phyloP scores from a whole-genome alignment of 1,140 invertebrate genomes.

The Panagrolaimus sp. region DNA sequence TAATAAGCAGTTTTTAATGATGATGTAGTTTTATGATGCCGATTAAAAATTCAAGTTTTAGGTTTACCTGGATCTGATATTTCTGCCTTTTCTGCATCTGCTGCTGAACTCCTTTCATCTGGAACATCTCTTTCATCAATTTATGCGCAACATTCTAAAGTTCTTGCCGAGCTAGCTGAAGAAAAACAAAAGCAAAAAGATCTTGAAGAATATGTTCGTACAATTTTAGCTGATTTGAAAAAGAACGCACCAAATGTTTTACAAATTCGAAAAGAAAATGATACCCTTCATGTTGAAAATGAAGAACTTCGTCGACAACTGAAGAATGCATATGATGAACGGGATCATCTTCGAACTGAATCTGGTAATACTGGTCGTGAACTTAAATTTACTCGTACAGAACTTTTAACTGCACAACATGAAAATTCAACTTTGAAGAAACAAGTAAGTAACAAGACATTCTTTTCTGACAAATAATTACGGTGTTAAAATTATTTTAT shows the following conservation, averaged over 20 bases:
- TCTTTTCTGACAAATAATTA: not conserved
- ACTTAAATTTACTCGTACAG: slow-evolving; percentile 26
- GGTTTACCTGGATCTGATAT: slow-evolving; percentile 27
- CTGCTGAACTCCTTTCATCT: slow-evolving; percentile 29
- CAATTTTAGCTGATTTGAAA: slow-evolving; percentile 27
- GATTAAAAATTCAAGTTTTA: slow-evolving; percentile 19
- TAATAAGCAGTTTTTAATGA: too few relatives aligned
- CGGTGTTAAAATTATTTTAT: not conserved
- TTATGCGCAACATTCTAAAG: slow-evolving; percentile 35
- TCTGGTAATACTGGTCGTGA: slow-evolving; percentile 23
- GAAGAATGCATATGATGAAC: slow-evolving; percentile 21
- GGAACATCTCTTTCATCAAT: slow-evolving; percentile 31
- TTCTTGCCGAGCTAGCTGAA: slow-evolving; percentile 32
- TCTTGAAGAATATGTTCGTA: slow-evolving; percentile 27
- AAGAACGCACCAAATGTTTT: slow-evolving; percentile 22
- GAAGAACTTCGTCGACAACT: slow-evolving; percentile 18
- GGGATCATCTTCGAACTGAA: slow-evolving; percentile 22
- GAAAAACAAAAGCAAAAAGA: slow-evolving; percentile 22
- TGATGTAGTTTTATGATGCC: too few relatives aligned
- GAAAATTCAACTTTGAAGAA: slow-evolving; percentile 21
- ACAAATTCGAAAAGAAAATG: slow-evolving; percentile 27
- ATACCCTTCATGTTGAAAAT: slow-evolving; percentile 24
- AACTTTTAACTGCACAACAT: slow-evolving; percentile 29
- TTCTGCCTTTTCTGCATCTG: slow-evolving; percentile 32
- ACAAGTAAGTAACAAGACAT: slow-evolving; percentile 18